Evolutionary conservation across 2,797 vertebrate genomes (phyloP).

Genomic region (Nannoperca australis): DNA sequence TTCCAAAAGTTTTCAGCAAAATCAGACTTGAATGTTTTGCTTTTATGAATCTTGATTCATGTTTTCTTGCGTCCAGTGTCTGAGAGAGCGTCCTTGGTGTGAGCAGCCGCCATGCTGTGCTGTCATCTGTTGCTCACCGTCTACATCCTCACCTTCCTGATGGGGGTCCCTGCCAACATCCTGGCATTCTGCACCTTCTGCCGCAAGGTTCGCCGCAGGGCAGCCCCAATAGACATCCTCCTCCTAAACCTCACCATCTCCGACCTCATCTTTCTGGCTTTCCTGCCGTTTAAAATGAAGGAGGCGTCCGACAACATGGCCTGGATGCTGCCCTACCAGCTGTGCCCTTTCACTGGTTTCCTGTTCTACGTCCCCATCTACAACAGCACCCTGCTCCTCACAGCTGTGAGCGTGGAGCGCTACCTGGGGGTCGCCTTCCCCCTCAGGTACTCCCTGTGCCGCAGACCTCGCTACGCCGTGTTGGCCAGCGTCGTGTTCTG

Average conservation of each 20-base stretch:
- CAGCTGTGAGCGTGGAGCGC: conserved; percentile 89
- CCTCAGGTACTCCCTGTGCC: conserved; percentile 84
- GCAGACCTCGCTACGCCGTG: conserved; percentile 80
- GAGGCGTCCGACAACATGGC: conserved; percentile 80
- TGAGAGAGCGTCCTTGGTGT: conserved; percentile 5
- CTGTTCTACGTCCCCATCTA: conserved; percentile 93
- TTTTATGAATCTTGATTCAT: not conserved
- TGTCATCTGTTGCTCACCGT: conserved; percentile 72
- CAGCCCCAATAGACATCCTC: conserved; percentile 86
- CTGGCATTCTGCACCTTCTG: conserved; percentile 86
- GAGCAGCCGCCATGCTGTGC: conserved; percentile 55
- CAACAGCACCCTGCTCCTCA: conserved; percentile 91
- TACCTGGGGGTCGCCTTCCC: conserved; percentile 91
- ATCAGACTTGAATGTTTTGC: not conserved
- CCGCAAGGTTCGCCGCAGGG: conserved; percentile 79
- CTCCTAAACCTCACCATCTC: conserved; percentile 92
- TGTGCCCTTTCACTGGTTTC: conserved; percentile 87
- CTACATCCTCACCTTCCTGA: conserved; percentile 88
- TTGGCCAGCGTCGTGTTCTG: conserved; percentile 83
- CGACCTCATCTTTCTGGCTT: conserved; percentile 88
- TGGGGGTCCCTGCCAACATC: conserved; percentile 89
- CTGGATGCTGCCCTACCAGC: conserved; percentile 80
- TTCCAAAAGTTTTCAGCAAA: not conserved
- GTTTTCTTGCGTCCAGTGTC: conserved; percentile 25
- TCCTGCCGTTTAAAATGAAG: conserved; percentile 90